These are phyloP conservation scores for Ganaspis brasiliensis DNA, from an alignment of 2,888 invertebrate genomes.

Conservation along the genomic window DNA sequence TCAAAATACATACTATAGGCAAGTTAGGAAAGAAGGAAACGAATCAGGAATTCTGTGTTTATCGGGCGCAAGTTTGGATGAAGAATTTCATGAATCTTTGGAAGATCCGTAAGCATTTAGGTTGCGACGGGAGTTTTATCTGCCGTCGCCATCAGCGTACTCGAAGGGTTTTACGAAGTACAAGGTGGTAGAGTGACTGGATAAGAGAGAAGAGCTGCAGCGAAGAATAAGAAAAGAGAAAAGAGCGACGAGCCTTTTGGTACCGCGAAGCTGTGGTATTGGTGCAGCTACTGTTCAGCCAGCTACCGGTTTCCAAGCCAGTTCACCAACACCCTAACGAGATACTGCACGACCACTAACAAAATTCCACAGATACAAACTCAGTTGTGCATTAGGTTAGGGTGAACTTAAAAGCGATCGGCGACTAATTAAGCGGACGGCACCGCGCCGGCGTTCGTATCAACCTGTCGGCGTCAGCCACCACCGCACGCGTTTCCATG, in stretches of 20 bases:
- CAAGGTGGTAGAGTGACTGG: slow-evolving; percentile 26
- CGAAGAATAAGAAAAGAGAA: slow-evolving; percentile 33
- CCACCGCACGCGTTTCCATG: background rate
- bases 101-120: slow-evolving; percentile 34
- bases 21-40: background rate
- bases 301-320: slow-evolving; percentile 42
- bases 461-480: background rate
- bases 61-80: background rate
- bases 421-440: slow-evolving; percentile 32
- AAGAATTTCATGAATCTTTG: slow-evolving; percentile 23
- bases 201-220: slow-evolving; percentile 19
- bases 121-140: slow-evolving; percentile 32
- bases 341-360: slow-evolving; percentile 20
- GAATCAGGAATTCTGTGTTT: slow-evolving; percentile 9
- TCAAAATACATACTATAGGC: too few species aligned
- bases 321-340: slow-evolving; percentile 41
- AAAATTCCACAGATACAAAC: slow-evolving; percentile 9
- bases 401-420: slow-evolving; percentile 29
- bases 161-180: slow-evolving; percentile 11
- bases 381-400: background rate
- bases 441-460: slow-evolving; percentile 4
- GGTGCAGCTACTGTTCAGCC: slow-evolving; percentile 34
- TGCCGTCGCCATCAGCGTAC: slow-evolving; percentile 33
- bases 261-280: slow-evolving; percentile 30
- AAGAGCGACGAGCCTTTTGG: slow-evolving; percentile 10